These are phyloP conservation scores for Nyctibius bracteatus DNA, from an alignment of 2,113 vertebrate genomes.

Conservation along the genomic window DNA sequence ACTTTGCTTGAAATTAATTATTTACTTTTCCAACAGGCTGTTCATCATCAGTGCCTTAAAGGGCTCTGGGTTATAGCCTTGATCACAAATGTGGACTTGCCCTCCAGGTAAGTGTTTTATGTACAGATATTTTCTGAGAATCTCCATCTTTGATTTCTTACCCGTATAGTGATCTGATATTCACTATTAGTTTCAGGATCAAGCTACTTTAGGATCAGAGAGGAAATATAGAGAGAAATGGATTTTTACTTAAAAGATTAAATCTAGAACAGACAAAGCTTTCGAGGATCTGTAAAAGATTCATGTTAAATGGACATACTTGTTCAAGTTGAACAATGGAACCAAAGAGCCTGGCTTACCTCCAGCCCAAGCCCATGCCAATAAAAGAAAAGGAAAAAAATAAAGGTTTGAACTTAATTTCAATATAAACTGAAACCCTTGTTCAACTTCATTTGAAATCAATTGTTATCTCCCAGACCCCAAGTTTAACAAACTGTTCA, in stretches of 20 bases:
- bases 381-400: rapidly evolving
- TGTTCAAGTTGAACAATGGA: background rate
- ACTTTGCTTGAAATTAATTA: background rate
- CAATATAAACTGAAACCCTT: background rate
- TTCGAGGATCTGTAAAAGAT: background rate
- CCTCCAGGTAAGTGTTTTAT: background rate
- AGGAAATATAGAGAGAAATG: background rate
- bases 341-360: background rate
- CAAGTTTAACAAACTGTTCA: background rate
- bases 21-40: background rate
- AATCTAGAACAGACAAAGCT: background rate
- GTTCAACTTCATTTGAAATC: background rate
- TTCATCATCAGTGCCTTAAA: background rate
- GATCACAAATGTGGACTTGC: background rate
- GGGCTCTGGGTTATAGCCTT: background rate
- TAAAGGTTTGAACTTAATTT: background rate
- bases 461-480: background rate
- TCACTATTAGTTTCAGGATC: background rate
- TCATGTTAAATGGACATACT: background rate
- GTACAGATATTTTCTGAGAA: background rate
- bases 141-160: background rate
- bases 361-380: background rate
- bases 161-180: background rate
- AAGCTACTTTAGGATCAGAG: background rate
- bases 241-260: background rate